Evolutionary conservation across 2,113 vertebrate species (phyloP).

Genomic region (Sinocyclocheilus anophthalmus): DNA sequence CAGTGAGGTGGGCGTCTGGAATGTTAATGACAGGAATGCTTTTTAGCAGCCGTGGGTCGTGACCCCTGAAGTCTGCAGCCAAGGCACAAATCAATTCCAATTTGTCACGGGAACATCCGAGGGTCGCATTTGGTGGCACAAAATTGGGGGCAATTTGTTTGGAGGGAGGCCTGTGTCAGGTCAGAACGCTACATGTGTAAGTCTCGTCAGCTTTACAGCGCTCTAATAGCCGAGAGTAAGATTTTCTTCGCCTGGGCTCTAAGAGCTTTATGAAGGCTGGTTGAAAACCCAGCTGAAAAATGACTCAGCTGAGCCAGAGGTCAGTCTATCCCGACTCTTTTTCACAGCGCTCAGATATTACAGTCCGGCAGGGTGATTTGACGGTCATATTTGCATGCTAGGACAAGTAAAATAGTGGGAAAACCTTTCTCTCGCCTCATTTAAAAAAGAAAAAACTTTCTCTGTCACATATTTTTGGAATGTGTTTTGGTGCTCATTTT

Average conservation of each 20-base stretch:
- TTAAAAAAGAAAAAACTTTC: not conserved
- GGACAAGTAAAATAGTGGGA: not conserved
- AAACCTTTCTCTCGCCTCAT: not conserved
- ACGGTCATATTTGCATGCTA: not conserved
- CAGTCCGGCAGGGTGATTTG: not conserved
- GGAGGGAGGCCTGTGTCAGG: conserved; percentile 61
- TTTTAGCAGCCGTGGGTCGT: conserved; percentile 66
- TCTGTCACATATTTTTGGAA: not conserved
- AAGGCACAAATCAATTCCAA: conserved; percentile 73
- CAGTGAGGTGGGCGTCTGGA: conserved; percentile 50
- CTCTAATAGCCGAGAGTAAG: conserved; percentile 15
- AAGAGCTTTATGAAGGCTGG: not conserved
- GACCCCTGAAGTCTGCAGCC: conserved; percentile 66
- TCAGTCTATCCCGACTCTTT: not conserved
- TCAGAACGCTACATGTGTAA: conserved; percentile 57
- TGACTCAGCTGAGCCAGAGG: not conserved
- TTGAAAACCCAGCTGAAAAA: conserved; percentile 18
- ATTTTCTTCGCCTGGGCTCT: conserved; percentile 18
- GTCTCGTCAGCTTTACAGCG: conserved; percentile 18
- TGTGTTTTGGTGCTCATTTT: not conserved
- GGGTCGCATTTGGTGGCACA: conserved; percentile 63
- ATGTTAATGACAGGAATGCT: conserved; percentile 68
- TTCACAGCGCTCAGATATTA: not conserved
- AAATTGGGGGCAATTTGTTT: conserved; percentile 66
- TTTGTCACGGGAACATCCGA: conserved; percentile 67